A percentile compares a stretch with the other conserved stretches of the same genome.
Conservation (phyloP, 2,888 invertebrate species). For the Latrodectus hesperus region DNA sequence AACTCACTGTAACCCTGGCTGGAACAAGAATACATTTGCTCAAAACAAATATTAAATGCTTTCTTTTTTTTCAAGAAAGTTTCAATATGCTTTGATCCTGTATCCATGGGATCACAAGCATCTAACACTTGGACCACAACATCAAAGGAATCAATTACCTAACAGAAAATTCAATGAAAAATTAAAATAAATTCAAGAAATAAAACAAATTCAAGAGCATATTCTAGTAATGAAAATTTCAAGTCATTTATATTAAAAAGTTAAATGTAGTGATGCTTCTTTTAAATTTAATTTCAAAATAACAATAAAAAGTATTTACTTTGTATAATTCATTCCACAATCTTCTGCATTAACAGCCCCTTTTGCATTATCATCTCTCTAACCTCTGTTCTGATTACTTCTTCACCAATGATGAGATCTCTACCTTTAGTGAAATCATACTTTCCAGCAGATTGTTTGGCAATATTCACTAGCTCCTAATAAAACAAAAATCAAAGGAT, state of each 20-base stretch:
- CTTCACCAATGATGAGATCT: conserved; percentile 85
- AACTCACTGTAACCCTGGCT: conserved; percentile 90
- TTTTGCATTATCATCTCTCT: conserved; percentile 96
- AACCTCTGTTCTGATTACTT: conserved; percentile 85
- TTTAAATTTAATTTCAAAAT: background rate
- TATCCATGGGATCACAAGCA: conserved; percentile 97
- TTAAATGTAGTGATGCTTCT: background rate
- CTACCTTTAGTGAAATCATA: conserved; percentile 89
- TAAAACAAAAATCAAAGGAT: background rate
- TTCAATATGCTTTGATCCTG: conserved; percentile 93
- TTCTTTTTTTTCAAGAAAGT: conserved; percentile 93
- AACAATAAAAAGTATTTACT: conserved; percentile 77
- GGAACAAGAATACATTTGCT: conserved; percentile 95
- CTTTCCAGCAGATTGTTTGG: conserved; percentile 82
- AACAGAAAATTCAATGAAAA: conserved; percentile 15
- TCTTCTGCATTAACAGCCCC: conserved; percentile 89
- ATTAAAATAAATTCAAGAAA: background rate
- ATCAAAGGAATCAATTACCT: conserved; percentile 95
- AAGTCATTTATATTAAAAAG: background rate
- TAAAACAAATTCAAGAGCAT: background rate
- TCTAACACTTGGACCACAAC: conserved; percentile 96
- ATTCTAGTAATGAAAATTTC: background rate
- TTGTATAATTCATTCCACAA: conserved; percentile 99
- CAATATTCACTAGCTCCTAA: conserved; percentile 81
- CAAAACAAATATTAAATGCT: conserved; percentile 95